Conservation (phyloP, 2,797 vertebrate genomes). For the Chiloscyllium punctatum region DNA sequence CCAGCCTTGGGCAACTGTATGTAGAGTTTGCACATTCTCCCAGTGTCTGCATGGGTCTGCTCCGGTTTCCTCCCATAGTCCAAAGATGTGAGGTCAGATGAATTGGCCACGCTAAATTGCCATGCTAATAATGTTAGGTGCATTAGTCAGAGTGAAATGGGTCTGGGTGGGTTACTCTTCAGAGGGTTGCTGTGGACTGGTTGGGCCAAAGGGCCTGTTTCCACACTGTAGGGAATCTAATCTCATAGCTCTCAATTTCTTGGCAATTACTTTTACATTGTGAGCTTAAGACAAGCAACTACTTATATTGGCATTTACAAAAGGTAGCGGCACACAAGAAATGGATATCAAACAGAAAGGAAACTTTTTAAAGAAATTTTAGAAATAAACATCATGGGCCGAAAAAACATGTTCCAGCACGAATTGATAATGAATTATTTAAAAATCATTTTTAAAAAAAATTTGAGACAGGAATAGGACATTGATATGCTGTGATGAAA, state of each 20-base stretch:
- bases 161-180: too few relatives aligned
- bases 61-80: too few relatives aligned
- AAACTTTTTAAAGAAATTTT: neutral
- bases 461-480: neutral
- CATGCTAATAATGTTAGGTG: too few relatives aligned
- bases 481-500: neutral
- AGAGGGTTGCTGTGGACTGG: too few relatives aligned
- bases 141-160: too few relatives aligned
- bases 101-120: too few relatives aligned
- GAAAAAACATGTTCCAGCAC: neutral
- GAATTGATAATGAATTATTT: neutral
- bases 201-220: too few relatives aligned
- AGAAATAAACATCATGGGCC: neutral
- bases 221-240: too few relatives aligned
- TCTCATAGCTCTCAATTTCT: neutral
- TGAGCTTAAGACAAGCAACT: neutral
- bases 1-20: too few relatives aligned
- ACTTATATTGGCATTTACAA: neutral
- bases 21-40: too few relatives aligned
- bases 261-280: neutral
- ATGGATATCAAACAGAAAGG: neutral
- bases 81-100: too few relatives aligned
- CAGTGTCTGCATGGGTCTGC: too few relatives aligned
- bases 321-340: neutral
- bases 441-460: neutral